These are phyloP conservation scores for Condylura cristata DNA, from an alignment of 2,113 vertebrate genomes.

Conservation along the genomic window DNA sequence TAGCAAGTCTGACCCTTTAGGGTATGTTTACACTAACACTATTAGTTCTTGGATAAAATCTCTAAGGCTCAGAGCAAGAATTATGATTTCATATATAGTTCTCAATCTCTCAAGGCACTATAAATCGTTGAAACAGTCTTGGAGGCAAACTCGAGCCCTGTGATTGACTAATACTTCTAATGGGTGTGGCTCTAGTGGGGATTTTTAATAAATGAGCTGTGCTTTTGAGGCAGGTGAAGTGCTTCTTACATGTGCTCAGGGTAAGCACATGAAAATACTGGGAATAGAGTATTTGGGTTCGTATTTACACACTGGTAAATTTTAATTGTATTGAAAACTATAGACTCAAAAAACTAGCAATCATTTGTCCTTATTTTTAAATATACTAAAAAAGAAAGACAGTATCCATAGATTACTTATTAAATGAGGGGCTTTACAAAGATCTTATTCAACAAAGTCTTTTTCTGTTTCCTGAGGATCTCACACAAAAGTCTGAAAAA, in stretches of 20 bases:
- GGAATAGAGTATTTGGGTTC: background rate
- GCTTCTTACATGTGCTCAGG: background rate
- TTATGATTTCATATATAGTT: conserved; percentile 69
- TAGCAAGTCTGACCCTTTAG: conserved; percentile 75
- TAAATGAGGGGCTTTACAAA: background rate
- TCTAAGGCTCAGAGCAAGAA: conserved; percentile 58
- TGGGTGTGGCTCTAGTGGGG: conserved; percentile 36
- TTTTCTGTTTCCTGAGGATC: conserved; percentile 17
- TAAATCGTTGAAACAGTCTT: conserved; percentile 53
- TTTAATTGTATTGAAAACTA: background rate
- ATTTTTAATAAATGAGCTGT: conserved; percentile 21
- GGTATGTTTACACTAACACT: conserved; percentile 69
- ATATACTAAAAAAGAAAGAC: background rate
- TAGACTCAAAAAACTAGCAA: background rate
- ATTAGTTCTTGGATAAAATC: conserved; percentile 70
- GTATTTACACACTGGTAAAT: background rate
- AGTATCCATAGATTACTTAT: background rate
- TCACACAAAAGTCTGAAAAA: background rate
- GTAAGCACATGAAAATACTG: background rate
- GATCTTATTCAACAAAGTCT: conserved; percentile 12
- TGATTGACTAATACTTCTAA: conserved; percentile 28
- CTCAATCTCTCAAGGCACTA: conserved; percentile 43
- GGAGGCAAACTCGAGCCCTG: background rate
- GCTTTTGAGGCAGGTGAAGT: background rate
- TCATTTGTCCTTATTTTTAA: conserved; percentile 13